A percentile compares a stretch with the other conserved stretches of the same genome.
Evolutionary conservation across 2,888 invertebrate genomes (phyloP).

Genomic region (Alloplasta piceator): DNA sequence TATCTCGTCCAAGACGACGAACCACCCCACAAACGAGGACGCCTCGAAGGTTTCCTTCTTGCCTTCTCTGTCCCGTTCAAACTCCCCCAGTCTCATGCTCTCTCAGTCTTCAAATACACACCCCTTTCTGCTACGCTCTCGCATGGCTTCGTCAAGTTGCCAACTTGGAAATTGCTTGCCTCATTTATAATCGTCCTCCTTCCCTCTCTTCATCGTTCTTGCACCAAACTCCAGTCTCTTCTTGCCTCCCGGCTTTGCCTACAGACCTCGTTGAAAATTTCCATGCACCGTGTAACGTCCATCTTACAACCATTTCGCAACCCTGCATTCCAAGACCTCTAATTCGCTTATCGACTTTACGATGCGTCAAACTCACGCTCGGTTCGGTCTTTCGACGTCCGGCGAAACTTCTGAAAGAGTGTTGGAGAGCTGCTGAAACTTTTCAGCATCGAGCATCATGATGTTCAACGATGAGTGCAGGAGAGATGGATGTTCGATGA

Average conservation of each 20-base stretch:
- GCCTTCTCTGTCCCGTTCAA: slow-evolving; percentile 19
- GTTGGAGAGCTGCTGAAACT: no score
- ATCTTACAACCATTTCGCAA: slow-evolving; percentile 16
- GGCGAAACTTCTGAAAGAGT: no score
- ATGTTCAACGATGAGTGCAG: no score
- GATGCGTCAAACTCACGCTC: background rate
- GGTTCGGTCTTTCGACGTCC: no score
- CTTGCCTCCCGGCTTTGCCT: slow-evolving; percentile 27
- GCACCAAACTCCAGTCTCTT: slow-evolving; percentile 22
- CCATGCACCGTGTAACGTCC: slow-evolving; percentile 10
- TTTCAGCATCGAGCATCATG: no score
- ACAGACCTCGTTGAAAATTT: slow-evolving; percentile 8
- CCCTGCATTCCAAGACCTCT: slow-evolving; percentile 7
- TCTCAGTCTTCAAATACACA: slow-evolving; percentile 49
- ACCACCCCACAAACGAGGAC: slow-evolving; percentile 44
- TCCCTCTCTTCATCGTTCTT: slow-evolving; percentile 5
- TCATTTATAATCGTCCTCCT: slow-evolving; percentile 77
- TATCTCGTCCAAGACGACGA: slow-evolving; percentile 59
- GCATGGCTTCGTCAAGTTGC: slow-evolving; percentile 75
- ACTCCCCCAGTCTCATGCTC: slow-evolving; percentile 16
- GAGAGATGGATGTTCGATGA: no score
- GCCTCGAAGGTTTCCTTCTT: slow-evolving; percentile 41
- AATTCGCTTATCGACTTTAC: slow-evolving; percentile 15
- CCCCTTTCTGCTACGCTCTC: slow-evolving; percentile 47
- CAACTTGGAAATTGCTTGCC: slow-evolving; percentile 80